Base-by-base conservation (phyloP, 2,113 vertebrate genomes). In the Mormyrus iriodes region DNA sequence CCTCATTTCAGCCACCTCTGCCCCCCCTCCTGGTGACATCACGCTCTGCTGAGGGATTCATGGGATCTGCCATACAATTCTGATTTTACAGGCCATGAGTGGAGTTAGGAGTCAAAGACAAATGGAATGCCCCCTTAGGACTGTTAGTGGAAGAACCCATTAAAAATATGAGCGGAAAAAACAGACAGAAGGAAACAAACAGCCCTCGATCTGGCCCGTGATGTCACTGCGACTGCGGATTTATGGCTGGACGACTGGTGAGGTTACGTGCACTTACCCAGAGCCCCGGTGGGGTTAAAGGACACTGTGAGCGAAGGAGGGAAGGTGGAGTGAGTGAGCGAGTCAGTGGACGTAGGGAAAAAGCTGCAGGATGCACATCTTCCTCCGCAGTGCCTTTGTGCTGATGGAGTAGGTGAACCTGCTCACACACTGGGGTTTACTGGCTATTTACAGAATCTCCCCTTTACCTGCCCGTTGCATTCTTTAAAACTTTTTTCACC, bases 51-150 rank as follows among this genome's bases (percentile, higher is more conserved):
- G 52, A 53, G 61, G 42, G 85, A 12, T 84, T 55, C 88, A 48
- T 44, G 17, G 58, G 19, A 61, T 88, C 86, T 90, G 88, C 46
- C 90, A 87, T 89, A 90, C 35, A 48, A 31, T 89, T 90, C 42
- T 73, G 82, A 82, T 53, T 90, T 89, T 88, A 58, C 8, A 89
- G 86, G 39, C 88, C 84, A 48, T 92, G 51, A 89, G 88, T 58
- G n/a, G 31, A 88, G 84, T 89, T 76, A 86, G 24, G 51, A 55
- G 85, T 55, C 83, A 90, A 90, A 21, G 49, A 79, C 69, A 91
- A 88, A 89, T 44, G 58, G 83, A 48, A 69, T 46, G 44, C 55
- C 17, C 58, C 85, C 65, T 46, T 35, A 53, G 88, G 84, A 87
- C 48, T 24, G 49, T 48, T 87, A 39, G 87, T 79, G 73, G 55